Evolutionary conservation across 1,140 invertebrate genomes (phyloP), one percentile per base, ranked within the genome.

Genomic region (Drosophila pseudoobscura): DNA sequence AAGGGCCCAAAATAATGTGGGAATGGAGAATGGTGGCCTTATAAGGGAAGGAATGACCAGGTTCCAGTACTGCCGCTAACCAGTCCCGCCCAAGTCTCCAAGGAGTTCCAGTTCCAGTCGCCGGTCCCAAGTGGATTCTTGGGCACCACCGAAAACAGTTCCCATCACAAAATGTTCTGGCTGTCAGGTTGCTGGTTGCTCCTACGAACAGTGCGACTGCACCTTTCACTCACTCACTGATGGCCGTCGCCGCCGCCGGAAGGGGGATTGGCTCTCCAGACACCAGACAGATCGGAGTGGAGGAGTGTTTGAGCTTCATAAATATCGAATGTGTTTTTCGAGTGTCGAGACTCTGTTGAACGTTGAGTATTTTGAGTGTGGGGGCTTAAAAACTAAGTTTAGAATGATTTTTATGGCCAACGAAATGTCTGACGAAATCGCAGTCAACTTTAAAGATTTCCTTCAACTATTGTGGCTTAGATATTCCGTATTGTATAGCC

Each of bases 1-100:
- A 43, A 26, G 56, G 62, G 62, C 58, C 15, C 35, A 39, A 61
- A 63, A 62, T 63, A 59, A 63, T 60, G 50, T 51, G 35, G 63
- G 35, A 63, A 64, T 66, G 22, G 29, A 24, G 15, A 26, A 44
- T 49, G 63, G 22, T n/a, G 24, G 8, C 50, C 24, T 22, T 8
- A 15, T 63, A 57, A 57, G 46, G 55, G 55, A 17, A 46, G 55
- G 55, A 57, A 31, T 46, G 55, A 46, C 43, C 13, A 39, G 43
- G 6, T 49, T 1, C 15, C 13, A 43, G 35, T 15, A 13, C 20
- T 26, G 9, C 31, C 8, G 9, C 8, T 4, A 13, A 13, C 35
- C 35, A 39, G 35, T 39, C 35, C 35, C 35, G 4, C 4, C 35
- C 11, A 13, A 13, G 35, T 13, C 35, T 39, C 35, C 35, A 39